Evolutionary conservation across 2,888 invertebrate species (phyloP).

Genomic region (Ernsta delagoae): DNA sequence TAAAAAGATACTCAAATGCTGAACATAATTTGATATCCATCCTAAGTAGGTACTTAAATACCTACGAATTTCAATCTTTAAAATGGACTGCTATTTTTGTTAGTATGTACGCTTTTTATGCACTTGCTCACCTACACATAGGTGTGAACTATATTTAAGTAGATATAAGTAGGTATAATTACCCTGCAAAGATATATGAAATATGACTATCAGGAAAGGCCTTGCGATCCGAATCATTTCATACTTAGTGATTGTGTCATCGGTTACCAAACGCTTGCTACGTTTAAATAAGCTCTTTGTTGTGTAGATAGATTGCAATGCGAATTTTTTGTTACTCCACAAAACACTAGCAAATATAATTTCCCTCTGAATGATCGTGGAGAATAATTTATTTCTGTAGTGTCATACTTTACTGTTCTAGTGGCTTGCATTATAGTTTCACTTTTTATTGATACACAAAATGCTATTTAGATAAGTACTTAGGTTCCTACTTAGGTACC

Average conservation of each 20-base stretch:
- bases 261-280: slow-evolving; percentile 38
- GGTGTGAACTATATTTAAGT: too few relatives aligned
- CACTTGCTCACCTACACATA: too few relatives aligned
- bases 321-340: slow-evolving; percentile 35
- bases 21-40: too few relatives aligned
- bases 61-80: too few relatives aligned
- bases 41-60: too few relatives aligned
- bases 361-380: slow-evolving; percentile 20
- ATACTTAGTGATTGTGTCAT: slow-evolving; percentile 33
- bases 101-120: too few relatives aligned
- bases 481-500: background rate
- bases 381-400: slow-evolving; percentile 25
- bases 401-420: slow-evolving; percentile 8
- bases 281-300: slow-evolving; percentile 37
- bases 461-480: background rate
- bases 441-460: slow-evolving; percentile 19
- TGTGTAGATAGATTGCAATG: slow-evolving; percentile 39
- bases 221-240: slow-evolving; percentile 36
- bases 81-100: too few relatives aligned
- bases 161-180: too few relatives aligned
- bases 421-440: slow-evolving; percentile 8
- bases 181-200: slow-evolving; percentile 8
- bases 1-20: too few relatives aligned
- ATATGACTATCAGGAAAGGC: slow-evolving; percentile 34
- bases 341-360: slow-evolving; percentile 24